Base-by-base conservation (phyloP, 2,888 invertebrate genomes). In the Julus scandinavius region DNA sequence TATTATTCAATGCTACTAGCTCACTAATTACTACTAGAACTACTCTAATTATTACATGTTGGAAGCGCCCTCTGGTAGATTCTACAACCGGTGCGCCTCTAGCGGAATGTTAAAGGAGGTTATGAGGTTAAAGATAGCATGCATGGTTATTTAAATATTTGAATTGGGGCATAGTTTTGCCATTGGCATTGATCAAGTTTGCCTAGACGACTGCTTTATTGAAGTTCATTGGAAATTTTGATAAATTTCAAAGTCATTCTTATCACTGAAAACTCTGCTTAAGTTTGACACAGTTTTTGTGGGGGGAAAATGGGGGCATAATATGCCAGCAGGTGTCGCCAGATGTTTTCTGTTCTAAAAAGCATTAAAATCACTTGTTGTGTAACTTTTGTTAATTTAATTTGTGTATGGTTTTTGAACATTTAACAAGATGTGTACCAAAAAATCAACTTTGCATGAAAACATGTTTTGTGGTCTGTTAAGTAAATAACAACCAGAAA, bases 251-350 rank as follows among this genome's bases (percentile, higher is more conserved):
- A 63, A 63, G 63, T 63, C 63, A 63, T 63, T 63, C 63, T 63
- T 63, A 63, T 63, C 63, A n/a, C n/a, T n/a, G n/a, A n/a, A n/a
- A 63, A 63, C 63, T 63, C 63, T 63, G 63, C n/a, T 63, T 63
- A n/a, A 20, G 9, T 63, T 63, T 63, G 63, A 63, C 63, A 63
- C 20, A 63, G 7, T 63, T 63, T 20, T 4, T 63, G n/a, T 63
- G 13, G 54, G 54, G 3, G 63, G 63, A n/a, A n/a, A 63, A 63
- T 63, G 63, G 63, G 63, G 63, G 63, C 63, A 63, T 63, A 63
- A 20, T 63, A 20, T 20, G 15, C 17, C 63, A 20, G n/a, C 63
- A 63, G 20, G 63, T 63, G 63, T 20, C 20, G 63, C 63, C n/a
- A 63, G 63, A 20, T 63, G 63, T 63, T 63, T 63, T 63, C 63